phyloP scores from a whole-genome alignment of 2,888 invertebrate species.

The Zhuqinia jingwanae region DNA sequence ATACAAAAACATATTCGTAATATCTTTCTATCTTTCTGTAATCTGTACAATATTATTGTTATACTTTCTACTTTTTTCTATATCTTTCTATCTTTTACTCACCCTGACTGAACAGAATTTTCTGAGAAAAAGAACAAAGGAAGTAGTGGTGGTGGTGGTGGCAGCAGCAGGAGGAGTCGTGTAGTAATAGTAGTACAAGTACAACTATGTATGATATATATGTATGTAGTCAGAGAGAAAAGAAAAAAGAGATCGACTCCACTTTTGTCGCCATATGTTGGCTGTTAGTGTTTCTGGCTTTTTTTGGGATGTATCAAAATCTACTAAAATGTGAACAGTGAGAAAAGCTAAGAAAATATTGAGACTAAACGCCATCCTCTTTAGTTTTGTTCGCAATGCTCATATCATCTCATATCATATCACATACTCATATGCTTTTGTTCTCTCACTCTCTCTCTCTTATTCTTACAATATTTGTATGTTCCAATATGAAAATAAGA shows the following conservation, averaged over 20 bases:
- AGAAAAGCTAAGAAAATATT: slow-evolving; percentile 65
- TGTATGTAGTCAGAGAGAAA: too few relatives aligned
- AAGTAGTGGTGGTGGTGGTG: background rate
- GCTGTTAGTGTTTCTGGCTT: slow-evolving; percentile 73
- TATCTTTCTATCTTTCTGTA: background rate
- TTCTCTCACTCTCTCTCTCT: too few relatives aligned
- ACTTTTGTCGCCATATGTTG: slow-evolving; percentile 77
- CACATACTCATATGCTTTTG: background rate
- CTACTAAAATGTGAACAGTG: slow-evolving; percentile 63
- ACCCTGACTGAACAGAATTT: background rate
- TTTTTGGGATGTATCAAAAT: slow-evolving; percentile 67
- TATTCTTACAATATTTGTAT: background rate
- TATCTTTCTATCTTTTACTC: slow-evolving; percentile 33
- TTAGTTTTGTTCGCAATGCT: slow-evolving; percentile 27
- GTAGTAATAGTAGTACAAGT: slow-evolving; percentile 41
- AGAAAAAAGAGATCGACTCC: slow-evolving; percentile 71
- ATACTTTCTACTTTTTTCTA: slow-evolving; percentile 19
- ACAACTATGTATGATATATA: too few relatives aligned
- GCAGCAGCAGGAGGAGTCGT: slow-evolving; percentile 14
- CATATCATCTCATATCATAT: background rate
- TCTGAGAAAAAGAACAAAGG: slow-evolving; percentile 21
- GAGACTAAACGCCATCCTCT: slow-evolving; percentile 66
- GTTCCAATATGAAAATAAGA: slow-evolving; percentile 29
- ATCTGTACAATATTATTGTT: slow-evolving; percentile 20
- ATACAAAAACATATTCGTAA: background rate